Conservation (phyloP, 2,888 invertebrate genomes). For the Parnassius mnemosyne region DNA sequence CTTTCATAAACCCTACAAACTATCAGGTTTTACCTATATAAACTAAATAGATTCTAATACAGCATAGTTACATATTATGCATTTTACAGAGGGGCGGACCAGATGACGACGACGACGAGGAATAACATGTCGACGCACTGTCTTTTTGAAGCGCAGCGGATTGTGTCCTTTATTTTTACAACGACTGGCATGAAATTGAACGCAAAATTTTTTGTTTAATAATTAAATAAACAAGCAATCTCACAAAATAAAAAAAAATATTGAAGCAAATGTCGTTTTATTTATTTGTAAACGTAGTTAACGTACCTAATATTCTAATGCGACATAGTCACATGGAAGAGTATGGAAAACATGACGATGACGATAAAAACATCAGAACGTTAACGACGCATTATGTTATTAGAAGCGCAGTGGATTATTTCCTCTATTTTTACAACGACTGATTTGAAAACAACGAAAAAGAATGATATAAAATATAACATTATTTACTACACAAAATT, state of each 20-base stretch:
- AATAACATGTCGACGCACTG: not conserved
- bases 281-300: not conserved
- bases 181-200: conserved; percentile 5
- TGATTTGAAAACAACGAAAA: conserved; percentile 1
- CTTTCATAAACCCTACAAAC: no score
- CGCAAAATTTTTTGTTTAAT: not conserved
- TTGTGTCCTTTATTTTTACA: not conserved
- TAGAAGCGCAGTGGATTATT: no score
- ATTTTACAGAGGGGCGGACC: conserved; percentile 29
- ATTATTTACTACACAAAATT: not conserved
- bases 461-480: not conserved
- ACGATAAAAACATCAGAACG: no score
- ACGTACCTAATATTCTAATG: no score
- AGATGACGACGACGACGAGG: conserved; percentile 22
- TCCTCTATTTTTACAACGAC: not conserved
- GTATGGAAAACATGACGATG: not conserved
- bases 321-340: not conserved
- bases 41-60: no score
- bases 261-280: conserved; percentile 8
- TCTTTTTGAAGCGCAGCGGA: no score
- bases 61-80: not conserved
- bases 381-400: no score
- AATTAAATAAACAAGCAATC: not conserved
- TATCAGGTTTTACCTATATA: no score
- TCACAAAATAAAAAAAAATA: conserved; percentile 5